These are phyloP conservation scores for Oncorhynchus kisutch DNA, from an alignment of 2,113 vertebrate species.

Conservation along the genomic window DNA sequence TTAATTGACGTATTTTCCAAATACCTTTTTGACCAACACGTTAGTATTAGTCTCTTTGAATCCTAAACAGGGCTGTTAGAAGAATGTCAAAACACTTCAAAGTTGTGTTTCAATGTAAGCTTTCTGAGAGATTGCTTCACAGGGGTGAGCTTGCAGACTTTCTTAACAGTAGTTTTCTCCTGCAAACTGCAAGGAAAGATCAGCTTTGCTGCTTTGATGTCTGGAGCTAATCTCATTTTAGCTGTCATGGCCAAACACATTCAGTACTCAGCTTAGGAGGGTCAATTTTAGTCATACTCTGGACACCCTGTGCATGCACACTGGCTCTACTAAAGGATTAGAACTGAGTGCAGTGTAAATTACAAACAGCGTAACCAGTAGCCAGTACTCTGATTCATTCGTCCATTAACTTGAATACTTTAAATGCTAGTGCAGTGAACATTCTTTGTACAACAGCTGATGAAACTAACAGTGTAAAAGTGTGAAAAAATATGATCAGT, in stretches of 20 bases:
- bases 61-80: not conserved
- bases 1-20: too few species aligned
- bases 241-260: constrained; percentile 15
- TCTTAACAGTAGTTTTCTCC: not conserved
- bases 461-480: not conserved
- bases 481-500: too few species aligned
- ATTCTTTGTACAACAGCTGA: not conserved
- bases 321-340: not conserved
- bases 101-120: not conserved
- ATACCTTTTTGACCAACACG: too few species aligned
- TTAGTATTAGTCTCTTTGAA: not conserved
- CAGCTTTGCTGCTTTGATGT: constrained; percentile 13
- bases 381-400: too few species aligned
- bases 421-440: too few species aligned
- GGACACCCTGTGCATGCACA: not conserved
- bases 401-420: not conserved
- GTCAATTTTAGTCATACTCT: not conserved
- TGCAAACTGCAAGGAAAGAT: constrained; percentile 12
- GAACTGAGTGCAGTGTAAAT: not conserved
- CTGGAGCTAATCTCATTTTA: constrained; percentile 12
- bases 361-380: too few species aligned
- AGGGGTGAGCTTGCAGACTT: not conserved
- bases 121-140: not conserved
- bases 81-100: not conserved
- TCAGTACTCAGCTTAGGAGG: not conserved